These are phyloP conservation scores for Amphiprion clarkii DNA, from an alignment of 2,797 vertebrate genomes.

Conservation along the genomic window DNA sequence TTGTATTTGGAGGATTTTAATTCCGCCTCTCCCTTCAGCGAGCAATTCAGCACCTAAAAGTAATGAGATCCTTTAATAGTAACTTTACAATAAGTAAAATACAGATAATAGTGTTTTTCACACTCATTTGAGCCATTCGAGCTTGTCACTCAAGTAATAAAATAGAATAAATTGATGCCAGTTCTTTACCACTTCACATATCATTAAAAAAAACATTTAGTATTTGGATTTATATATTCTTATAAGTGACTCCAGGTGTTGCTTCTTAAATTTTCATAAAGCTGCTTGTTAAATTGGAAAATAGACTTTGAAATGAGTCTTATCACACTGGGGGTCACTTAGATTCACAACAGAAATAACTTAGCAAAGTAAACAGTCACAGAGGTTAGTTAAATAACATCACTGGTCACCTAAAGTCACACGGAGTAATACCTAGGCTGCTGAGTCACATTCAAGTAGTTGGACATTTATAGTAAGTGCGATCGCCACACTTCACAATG, in stretches of 20 bases:
- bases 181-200: neutral
- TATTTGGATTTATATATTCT: conserved; percentile 38
- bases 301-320: conserved; percentile 1
- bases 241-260: conserved; percentile 18
- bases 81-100: conserved; percentile 21
- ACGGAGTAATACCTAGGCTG: conserved; percentile 1
- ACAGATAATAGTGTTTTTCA: conserved; percentile 23
- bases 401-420: conserved; percentile 36
- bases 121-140: conserved; percentile 19
- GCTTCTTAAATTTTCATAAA: too few species aligned
- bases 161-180: conserved; percentile 7
- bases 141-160: conserved; percentile 18
- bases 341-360: conserved; percentile 26
- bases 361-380: conserved; percentile 6
- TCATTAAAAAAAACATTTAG: conserved; percentile 21
- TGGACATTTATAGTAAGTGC: conserved; percentile 41
- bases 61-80: conserved; percentile 24
- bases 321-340: conserved; percentile 10
- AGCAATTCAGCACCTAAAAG: conserved; percentile 44
- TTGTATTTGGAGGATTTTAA: conserved; percentile 49
- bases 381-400: conserved; percentile 10
- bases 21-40: conserved; percentile 13
- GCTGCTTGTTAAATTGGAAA: conserved; percentile 15
- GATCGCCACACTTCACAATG: conserved; percentile 36
- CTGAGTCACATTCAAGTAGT: conserved; percentile 41